Conservation (phyloP, 2,797 vertebrate genomes). For the Cygnus olor region DNA sequence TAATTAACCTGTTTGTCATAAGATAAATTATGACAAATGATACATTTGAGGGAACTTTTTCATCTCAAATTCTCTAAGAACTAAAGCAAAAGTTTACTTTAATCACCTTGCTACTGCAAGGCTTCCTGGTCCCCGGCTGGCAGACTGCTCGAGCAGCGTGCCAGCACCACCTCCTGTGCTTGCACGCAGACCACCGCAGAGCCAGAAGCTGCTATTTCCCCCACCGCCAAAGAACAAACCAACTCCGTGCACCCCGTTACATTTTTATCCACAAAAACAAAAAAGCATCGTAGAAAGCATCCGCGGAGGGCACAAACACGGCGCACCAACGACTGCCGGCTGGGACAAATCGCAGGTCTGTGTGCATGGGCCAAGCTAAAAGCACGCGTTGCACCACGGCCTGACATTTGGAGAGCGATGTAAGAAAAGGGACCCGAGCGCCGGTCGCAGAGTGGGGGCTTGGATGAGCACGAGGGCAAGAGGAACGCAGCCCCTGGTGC, state of each 20-base stretch:
- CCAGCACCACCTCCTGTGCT: neutral
- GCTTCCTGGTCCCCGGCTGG: neutral
- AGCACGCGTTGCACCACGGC: accelerated
- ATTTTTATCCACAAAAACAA: neutral
- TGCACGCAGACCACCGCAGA: neutral
- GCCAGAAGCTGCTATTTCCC: neutral
- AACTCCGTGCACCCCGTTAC: accelerated
- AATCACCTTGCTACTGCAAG: neutral
- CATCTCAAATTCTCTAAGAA: neutral
- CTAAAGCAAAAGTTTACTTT: neutral
- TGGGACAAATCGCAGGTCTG: neutral
- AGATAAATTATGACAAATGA: neutral
- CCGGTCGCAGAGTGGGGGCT: neutral
- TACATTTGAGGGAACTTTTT: neutral
- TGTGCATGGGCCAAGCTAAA: neutral
- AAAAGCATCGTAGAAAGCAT: neutral
- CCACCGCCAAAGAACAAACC: neutral
- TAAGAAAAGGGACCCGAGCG: neutral
- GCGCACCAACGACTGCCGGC: too few species aligned
- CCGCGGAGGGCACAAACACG: neutral
- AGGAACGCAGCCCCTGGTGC: neutral
- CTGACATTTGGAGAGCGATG: too few species aligned
- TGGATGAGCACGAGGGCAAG: neutral
- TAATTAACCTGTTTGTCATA: neutral
- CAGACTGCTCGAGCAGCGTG: accelerated